These are phyloP conservation scores for Xenops minutus DNA, from an alignment of 2,797 vertebrate genomes.

Conservation along the genomic window DNA sequence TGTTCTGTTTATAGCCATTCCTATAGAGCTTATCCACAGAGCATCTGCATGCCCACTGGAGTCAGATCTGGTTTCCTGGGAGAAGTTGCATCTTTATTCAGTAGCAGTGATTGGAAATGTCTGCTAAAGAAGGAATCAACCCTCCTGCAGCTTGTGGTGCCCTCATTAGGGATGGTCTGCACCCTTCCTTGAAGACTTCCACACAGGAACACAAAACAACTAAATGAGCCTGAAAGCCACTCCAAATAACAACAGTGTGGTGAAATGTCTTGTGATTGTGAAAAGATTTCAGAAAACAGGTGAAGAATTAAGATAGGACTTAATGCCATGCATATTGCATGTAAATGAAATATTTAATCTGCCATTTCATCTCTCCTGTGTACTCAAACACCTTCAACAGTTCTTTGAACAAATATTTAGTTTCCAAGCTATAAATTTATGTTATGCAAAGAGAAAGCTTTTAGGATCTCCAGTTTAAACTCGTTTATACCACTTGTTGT, in stretches of 20 bases:
- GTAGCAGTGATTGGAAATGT: not conserved
- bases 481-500: slow-evolving; percentile 35
- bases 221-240: not conserved
- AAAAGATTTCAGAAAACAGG: slow-evolving; percentile 50
- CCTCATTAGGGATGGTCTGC: not conserved
- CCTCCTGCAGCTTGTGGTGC: not conserved
- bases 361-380: slow-evolving; percentile 36
- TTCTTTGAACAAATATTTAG: slow-evolving; percentile 68
- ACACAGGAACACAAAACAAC: not conserved
- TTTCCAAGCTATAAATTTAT: slow-evolving; percentile 61
- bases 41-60: not conserved
- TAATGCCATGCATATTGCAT: not conserved
- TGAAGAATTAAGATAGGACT: slow-evolving; percentile 36
- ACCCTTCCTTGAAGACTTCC: not conserved
- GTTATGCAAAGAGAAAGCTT: slow-evolving; percentile 68
- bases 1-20: slow-evolving; percentile 30
- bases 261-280: slow-evolving; percentile 23
- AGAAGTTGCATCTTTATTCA: not conserved
- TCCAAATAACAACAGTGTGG: not conserved
- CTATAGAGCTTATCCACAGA: not conserved
- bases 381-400: slow-evolving; percentile 36
- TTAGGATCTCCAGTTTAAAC: slow-evolving; percentile 65
- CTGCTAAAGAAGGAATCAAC: not conserved
- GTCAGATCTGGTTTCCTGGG: slow-evolving; percentile 23
- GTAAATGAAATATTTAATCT: slow-evolving; percentile 57